Conservation (phyloP, 2,797 vertebrate genomes). For the Aulostomus chinensis region DNA sequence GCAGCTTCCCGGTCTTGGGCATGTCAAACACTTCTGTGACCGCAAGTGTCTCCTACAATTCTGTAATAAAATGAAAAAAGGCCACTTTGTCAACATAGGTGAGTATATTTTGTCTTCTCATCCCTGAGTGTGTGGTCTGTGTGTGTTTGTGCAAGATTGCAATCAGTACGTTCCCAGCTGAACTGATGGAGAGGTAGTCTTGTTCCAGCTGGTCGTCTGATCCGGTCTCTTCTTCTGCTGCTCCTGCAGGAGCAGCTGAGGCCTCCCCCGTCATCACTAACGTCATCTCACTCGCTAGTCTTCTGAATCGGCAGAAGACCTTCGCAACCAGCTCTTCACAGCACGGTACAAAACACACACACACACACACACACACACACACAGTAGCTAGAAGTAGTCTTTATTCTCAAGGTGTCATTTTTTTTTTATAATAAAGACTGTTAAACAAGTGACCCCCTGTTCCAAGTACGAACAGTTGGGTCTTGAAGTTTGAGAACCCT, state of each 20-base stretch:
- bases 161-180: no score
- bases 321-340: slow-evolving; percentile 74
- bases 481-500: no score
- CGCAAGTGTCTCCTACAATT: slow-evolving; percentile 88
- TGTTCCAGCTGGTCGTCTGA: no score
- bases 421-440: no score
- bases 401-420: no score
- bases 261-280: slow-evolving; percentile 89
- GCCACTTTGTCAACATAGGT: slow-evolving; percentile 19
- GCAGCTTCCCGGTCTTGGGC: slow-evolving; percentile 86
- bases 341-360: slow-evolving; percentile 78
- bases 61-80: slow-evolving; percentile 83
- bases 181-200: no score
- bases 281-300: slow-evolving; percentile 87
- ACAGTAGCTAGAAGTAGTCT: no score
- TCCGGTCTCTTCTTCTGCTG: slow-evolving; percentile 15
- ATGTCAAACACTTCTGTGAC: slow-evolving; percentile 93
- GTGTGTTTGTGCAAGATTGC: no score
- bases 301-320: slow-evolving; percentile 78
- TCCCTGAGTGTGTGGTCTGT: no score
- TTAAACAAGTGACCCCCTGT: no score
- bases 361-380: neutral
- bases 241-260: slow-evolving; percentile 58
- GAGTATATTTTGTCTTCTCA: neutral
- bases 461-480: no score